phyloP scores from a whole-genome alignment of 2,113 vertebrate genomes.

The Chitala chitala region DNA sequence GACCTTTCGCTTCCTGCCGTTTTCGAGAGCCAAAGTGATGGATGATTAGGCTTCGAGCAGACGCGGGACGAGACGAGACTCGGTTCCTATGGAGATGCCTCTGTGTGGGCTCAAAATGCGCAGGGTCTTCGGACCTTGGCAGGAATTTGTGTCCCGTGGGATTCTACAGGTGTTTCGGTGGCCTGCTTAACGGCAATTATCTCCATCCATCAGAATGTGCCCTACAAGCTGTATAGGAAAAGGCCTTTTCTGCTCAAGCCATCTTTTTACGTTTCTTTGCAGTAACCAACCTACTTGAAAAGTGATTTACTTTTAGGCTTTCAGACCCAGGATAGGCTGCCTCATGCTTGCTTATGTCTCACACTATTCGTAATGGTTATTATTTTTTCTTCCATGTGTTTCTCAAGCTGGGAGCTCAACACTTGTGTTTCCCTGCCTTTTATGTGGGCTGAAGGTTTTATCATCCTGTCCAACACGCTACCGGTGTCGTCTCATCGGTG shows the following conservation, averaged over 20 bases:
- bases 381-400: neutral
- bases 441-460: neutral
- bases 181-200: neutral
- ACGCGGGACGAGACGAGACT: neutral
- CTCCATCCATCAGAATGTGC: neutral
- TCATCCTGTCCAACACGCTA: too few species aligned
- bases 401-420: neutral
- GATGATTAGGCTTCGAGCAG: conserved; percentile 4
- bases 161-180: neutral
- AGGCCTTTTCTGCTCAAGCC: conserved; percentile 4
- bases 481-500: neutral
- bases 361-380: neutral
- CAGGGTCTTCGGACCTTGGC: conserved; percentile 6
- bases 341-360: neutral
- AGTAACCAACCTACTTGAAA: neutral
- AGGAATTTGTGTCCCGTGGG: neutral
- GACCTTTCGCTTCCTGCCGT: neutral
- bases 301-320: conserved; percentile 6
- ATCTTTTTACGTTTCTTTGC: conserved; percentile 8
- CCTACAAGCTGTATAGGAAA: neutral
- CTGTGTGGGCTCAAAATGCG: neutral
- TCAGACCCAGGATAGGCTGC: neutral
- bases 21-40: neutral
- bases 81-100: neutral
- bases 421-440: neutral